Evolutionary conservation across 2,797 vertebrate species (phyloP).

Genomic region (Gymnoscopelus microlampas): DNA sequence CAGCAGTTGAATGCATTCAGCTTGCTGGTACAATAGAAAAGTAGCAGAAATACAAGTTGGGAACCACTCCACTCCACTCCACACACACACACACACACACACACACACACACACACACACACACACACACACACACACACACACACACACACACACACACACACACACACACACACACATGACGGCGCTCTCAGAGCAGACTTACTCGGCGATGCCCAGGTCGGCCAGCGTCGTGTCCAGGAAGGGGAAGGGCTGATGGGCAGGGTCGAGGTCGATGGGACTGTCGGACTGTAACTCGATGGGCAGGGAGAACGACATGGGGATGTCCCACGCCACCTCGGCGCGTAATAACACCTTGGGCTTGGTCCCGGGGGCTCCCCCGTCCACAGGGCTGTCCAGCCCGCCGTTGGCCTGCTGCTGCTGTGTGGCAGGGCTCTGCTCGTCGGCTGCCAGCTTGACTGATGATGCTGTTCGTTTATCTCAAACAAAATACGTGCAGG

Average conservation of each 20-base stretch:
- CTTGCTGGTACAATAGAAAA: too few relatives aligned
- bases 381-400: background rate
- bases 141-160: background rate
- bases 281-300: slow-evolving; percentile 70
- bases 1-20: too few relatives aligned
- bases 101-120: background rate
- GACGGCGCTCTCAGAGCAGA: slow-evolving; percentile 12
- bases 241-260: slow-evolving; percentile 78
- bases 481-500: background rate
- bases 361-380: background rate
- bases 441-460: slow-evolving; percentile 72
- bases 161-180: background rate
- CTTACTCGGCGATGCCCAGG: slow-evolving; percentile 83
- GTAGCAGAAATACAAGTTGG: too few relatives aligned
- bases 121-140: background rate
- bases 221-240: slow-evolving; percentile 79
- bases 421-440: slow-evolving; percentile 19
- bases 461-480: slow-evolving; percentile 10
- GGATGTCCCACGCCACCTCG: slow-evolving; percentile 74
- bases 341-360: slow-evolving; percentile 41
- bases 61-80: too few relatives aligned
- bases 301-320: slow-evolving; percentile 76
- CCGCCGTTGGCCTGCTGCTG: slow-evolving; percentile 13
- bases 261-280: slow-evolving; percentile 8
- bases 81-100: background rate